Percentiles rank a stretch among this genome's conserved stretches.
These are phyloP conservation scores for Lagopus leucura DNA, from an alignment of 2,113 vertebrate genomes.

Conservation along the genomic window DNA sequence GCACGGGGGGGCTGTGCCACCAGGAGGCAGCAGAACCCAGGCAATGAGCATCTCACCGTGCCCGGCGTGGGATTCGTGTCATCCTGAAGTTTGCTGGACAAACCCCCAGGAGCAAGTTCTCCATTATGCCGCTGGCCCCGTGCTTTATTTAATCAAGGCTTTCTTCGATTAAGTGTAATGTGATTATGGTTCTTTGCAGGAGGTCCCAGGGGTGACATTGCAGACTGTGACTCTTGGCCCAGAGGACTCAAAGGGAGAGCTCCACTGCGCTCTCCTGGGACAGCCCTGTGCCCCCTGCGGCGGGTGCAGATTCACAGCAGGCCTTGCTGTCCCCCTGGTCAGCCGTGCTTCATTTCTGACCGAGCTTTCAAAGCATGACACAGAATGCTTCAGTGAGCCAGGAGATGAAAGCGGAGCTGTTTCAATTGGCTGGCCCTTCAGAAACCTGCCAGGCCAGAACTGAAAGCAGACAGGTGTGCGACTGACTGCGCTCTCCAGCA, in stretches of 20 bases:
- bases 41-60: background rate
- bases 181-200: conserved; percentile 12
- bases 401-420: conserved; percentile 31
- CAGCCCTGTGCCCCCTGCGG: background rate
- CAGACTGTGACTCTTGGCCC: background rate
- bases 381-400: conserved; percentile 45
- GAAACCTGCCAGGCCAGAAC: conserved; percentile 12
- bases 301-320: background rate
- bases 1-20: background rate
- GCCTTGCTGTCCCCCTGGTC: background rate
- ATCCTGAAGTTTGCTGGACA: background rate
- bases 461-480: conserved; percentile 10
- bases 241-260: background rate
- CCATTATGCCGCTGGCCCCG: background rate
- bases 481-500: background rate
- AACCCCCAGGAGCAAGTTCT: background rate
- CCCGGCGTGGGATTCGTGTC: background rate
- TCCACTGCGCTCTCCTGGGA: background rate
- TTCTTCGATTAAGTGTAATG: background rate
- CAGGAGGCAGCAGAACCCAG: conserved; percentile 35
- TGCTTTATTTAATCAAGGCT: background rate
- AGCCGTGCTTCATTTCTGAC: conserved; percentile 4
- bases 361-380: conserved; percentile 1
- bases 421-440: background rate
- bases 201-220: background rate